Conservation (phyloP, 2,113 vertebrate species). For the Loxodonta africana region DNA sequence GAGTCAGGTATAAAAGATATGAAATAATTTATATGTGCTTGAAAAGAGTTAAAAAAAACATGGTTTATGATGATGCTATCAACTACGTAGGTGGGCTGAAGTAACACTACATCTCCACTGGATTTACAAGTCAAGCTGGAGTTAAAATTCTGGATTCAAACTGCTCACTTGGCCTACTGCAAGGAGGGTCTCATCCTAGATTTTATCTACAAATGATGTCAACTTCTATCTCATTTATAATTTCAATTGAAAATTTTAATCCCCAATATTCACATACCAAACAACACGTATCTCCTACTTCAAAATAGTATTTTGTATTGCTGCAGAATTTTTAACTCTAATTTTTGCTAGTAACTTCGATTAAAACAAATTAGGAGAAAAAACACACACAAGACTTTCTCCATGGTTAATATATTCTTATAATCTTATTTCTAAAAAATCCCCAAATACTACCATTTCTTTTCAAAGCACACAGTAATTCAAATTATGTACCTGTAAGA, state of each 20-base stretch:
- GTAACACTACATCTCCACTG: too few species aligned
- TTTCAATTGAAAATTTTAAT: slow-evolving; percentile 23
- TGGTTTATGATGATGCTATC: neutral
- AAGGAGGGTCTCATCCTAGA: neutral
- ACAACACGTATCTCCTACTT: slow-evolving; percentile 6
- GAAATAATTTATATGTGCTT: slow-evolving; percentile 20
- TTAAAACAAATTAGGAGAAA: neutral
- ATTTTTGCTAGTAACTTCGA: neutral
- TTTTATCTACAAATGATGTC: neutral
- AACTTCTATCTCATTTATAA: neutral
- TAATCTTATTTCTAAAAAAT: neutral
- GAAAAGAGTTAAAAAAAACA: neutral
- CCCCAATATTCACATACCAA: neutral
- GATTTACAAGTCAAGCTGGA: neutral
- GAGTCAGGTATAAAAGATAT: slow-evolving; percentile 20
- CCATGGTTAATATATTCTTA: neutral
- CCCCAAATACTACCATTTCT: neutral
- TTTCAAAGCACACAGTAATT: neutral
- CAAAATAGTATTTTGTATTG: neutral
- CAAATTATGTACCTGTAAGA: neutral
- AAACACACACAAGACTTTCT: neutral
- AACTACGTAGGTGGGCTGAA: neutral
- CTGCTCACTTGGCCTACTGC: neutral
- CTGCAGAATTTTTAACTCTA: slow-evolving; percentile 10
- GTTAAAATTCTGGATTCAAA: neutral